Evolutionary conservation across 2,888 invertebrate genomes (phyloP), one percentile per base, ranked within the genome.

Genomic region (Drosophila colorata): DNA sequence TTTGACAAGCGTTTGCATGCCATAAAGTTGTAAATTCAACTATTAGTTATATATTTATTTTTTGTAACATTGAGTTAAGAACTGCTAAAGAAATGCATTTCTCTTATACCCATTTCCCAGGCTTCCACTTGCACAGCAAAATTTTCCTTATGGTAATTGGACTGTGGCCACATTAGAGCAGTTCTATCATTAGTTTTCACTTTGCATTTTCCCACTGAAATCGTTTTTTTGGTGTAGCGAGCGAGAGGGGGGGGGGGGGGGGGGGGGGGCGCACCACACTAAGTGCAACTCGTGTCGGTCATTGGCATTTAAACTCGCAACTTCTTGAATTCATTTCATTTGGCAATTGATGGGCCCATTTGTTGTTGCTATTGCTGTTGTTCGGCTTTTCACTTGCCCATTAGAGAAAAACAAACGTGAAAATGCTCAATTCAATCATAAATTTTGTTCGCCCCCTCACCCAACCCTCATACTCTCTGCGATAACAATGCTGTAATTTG

Each of bases 401-500:
- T 80, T 76, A 69, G 65, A 59, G 58, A 59, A 72, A 68, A 73
- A 68, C 68, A 57, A 75, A 74, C 78, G 74, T 65, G 70, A 78
- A 77, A 77, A 77, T 75, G 65, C 55, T 71, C 61, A 71, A 80
- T 80, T 80, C 80, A 80, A 79, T 79, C 79, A 79, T 79, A 79
- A 80, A 79, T 79, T 80, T 76, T 55, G 38, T 48, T 49, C 63
- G 20, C 37, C 31, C 13, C 13, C n/a, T 14, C 20, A 6, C 18
- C 20, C 6, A 20, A 1, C 11, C 1, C 14, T 20, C 16, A 4
- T 16, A 2, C n/a, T 11, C 16, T 33, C 4, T 40, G 63, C 64
- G 76, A 78, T 78, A 80, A 80, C 80, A 80, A 80, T 80, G 82
- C 78, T 81, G 82, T 82, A 80, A 80, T 80, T 80, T 80, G 74